Percentiles rank a stretch among this genome's conserved stretches.
phyloP scores from a whole-genome alignment of 2,888 invertebrate species.

The Polydesmus complanatus region DNA sequence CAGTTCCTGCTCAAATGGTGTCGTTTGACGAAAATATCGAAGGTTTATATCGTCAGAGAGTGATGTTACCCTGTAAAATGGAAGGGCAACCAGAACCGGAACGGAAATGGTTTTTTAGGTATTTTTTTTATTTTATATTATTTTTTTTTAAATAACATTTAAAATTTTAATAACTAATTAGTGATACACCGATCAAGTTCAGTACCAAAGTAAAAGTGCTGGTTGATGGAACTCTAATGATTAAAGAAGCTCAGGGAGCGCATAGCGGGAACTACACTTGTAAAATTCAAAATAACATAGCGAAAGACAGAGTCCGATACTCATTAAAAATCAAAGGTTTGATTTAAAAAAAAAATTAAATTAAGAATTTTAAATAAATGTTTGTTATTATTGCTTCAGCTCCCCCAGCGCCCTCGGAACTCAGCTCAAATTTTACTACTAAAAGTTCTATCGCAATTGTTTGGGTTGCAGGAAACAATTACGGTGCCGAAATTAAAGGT shows the following conservation, averaged over 20 bases:
- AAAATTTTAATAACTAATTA: no score
- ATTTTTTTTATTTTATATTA: slow-evolving; percentile 1
- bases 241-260: slow-evolving; percentile 71
- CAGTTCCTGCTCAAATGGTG: slow-evolving; percentile 18
- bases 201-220: slow-evolving; percentile 19
- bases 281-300: slow-evolving; percentile 80
- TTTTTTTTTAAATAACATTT: neutral
- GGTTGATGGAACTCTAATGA: slow-evolving; percentile 79
- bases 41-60: slow-evolving; percentile 13
- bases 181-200: slow-evolving; percentile 8
- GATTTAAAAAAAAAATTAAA: neutral
- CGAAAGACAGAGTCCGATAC: slow-evolving; percentile 84
- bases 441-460: slow-evolving; percentile 14
- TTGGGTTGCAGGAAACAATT: slow-evolving; percentile 15
- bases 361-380: neutral
- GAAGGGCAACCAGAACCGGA: slow-evolving; percentile 22
- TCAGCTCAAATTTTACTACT: slow-evolving; percentile 7
- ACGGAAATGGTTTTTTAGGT: slow-evolving; percentile 22
- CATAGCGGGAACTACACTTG: slow-evolving; percentile 93
- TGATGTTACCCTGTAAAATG: slow-evolving; percentile 18
- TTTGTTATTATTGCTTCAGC: no score
- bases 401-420: slow-evolving; percentile 11
- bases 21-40: slow-evolving; percentile 18
- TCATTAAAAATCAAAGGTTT: slow-evolving; percentile 69
- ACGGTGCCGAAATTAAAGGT: slow-evolving; percentile 17